Base-by-base conservation (phyloP, 2,113 vertebrate genomes). In the Mustela lutreola region DNA sequence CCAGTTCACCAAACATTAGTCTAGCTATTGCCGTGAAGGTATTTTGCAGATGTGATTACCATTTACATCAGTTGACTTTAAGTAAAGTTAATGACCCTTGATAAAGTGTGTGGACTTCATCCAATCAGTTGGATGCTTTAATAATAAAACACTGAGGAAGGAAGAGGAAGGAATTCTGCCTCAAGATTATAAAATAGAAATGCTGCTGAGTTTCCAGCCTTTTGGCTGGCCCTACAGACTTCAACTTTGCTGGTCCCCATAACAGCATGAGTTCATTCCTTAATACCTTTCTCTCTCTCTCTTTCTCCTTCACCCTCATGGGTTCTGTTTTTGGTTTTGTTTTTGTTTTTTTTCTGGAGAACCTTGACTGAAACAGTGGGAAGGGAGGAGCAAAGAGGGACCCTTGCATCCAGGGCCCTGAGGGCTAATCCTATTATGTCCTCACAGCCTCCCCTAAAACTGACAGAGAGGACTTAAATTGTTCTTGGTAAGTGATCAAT, bases 391-490 rank as follows among this genome's bases (percentile, higher is more conserved):
- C 39, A 28, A 93, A 89, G 39, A 21, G 16, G 11, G 22, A 78
- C 21, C 71, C 24, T 92, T 79, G 33, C 15, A 92, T 39, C 58
- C 24, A 36, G 3, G 56, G 4, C 39, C 21, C 24, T 26, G 15
- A 86, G 16, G 50, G 31, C 73, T 73, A 91, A 95, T 26, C 33
- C 71, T 91, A 79, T 71, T 92, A 28, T 79, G 39, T 45, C 78
- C 42, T 89, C 65, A 70, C 14, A 26, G 50, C 11, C 7, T 5
- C 39, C 45, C 4, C 11, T 63, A 89, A 91, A 67, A 94, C 4
- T 36, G 10, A 75, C 11, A 95, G 28, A 78, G 60, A 63, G 1
- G 7, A 95, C 89, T 93, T 92, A 76, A 95, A 50, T n/a, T 95
- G 50, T n/a, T 95, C 89, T 85, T 9, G 8, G 31, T 95, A 93